A percentile compares a stretch with the other conserved stretches of the same genome.
phyloP scores from a whole-genome alignment of 1,140 invertebrate genomes.

The Caenorhabditis elegans region WBcel235 BX284603.4:3796501-3797000 shows the following conservation, averaged over 20 bases:
- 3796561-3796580: not conserved
- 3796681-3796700: too few species aligned
- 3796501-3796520: not conserved
- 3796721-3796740: not conserved
- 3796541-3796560: not conserved
- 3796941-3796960: too few species aligned
- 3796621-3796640: not conserved
- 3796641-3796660: not conserved
- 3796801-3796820: constrained; percentile 6
- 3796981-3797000: too few species aligned
- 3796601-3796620: not conserved
- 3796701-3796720: not conserved
- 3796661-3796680: not conserved
- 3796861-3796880: not conserved
- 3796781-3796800: too few species aligned
- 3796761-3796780: not conserved
- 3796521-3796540: not conserved
- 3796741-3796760: not conserved
- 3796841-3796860: not conserved
- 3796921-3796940: too few species aligned
- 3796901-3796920: not conserved
- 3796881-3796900: not conserved
- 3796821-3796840: not conserved
- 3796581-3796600: not conserved
- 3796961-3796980: too few species aligned